These are phyloP conservation scores for Oxycera nigricornis DNA, from an alignment of 2,888 invertebrate genomes.

Conservation along the genomic window DNA sequence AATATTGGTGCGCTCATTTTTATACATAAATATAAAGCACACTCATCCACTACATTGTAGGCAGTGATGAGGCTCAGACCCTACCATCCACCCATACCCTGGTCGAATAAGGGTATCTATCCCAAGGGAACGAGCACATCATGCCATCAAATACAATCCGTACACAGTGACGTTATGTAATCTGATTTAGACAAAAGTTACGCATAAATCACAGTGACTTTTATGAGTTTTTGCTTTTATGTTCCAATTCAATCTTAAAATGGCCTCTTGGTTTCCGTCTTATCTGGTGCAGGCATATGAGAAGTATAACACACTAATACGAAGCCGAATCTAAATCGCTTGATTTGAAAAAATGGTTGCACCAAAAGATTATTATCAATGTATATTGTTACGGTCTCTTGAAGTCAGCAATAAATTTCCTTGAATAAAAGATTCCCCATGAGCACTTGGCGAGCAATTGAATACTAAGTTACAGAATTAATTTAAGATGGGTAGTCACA, in stretches of 20 bases:
- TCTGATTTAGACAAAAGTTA: conserved; percentile 23
- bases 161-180: conserved; percentile 36
- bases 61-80: neutral
- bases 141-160: conserved; percentile 2
- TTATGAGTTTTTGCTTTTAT: conserved; percentile 42
- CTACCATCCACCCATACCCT: neutral
- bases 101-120: conserved; percentile 11
- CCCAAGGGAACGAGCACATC: conserved; percentile 22
- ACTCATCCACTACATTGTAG: neutral
- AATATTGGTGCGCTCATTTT: no score
- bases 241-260: conserved; percentile 30
- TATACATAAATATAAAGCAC: no score
- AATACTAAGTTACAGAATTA: neutral
- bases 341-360: conserved; percentile 24
- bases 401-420: conserved; percentile 32
- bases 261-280: conserved; percentile 38
- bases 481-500: neutral
- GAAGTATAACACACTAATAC: conserved; percentile 10
- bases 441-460: neutral
- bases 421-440: neutral
- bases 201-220: conserved; percentile 47
- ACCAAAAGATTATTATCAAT: conserved; percentile 30
- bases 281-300: conserved; percentile 7
- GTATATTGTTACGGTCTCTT: conserved; percentile 15
- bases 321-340: no score